A percentile compares a stretch with the other conserved stretches of the same genome.
phyloP scores from a whole-genome alignment of 2,888 invertebrate genomes.

The Silvanus unidentatus region DNA sequence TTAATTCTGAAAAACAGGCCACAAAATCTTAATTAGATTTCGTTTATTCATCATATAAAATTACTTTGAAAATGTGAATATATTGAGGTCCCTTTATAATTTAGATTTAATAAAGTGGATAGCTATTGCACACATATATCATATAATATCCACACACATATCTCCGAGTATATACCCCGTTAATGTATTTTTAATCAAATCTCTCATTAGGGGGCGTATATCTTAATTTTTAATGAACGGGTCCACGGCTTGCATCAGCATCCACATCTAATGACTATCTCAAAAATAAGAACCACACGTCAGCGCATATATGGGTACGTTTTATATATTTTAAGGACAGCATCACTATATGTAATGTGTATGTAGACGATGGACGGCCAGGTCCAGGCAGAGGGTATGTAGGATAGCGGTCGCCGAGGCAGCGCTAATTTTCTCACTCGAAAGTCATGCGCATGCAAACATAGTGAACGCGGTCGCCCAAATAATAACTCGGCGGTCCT shows the following conservation, averaged over 20 bases:
- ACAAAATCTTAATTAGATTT: no score
- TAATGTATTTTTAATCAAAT: conserved; percentile 49
- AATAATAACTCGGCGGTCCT: conserved; percentile 45
- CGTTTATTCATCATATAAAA: no score
- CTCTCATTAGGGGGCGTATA: conserved; percentile 44
- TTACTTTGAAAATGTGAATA: no score
- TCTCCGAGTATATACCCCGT: conserved; percentile 28
- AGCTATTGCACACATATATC: conserved; percentile 1
- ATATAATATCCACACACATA: no score
- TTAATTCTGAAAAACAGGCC: conserved; percentile 8
- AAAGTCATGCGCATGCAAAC: conserved; percentile 43
- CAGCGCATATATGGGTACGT: neutral
- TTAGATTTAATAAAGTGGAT: conserved; percentile 21
- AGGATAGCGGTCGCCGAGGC: conserved; percentile 7
- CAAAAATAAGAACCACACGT: neutral
- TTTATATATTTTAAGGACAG: no score
- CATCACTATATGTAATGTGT: no score
- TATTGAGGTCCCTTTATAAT: conserved; percentile 8
- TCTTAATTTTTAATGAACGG: conserved; percentile 47
- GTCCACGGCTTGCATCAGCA: conserved; percentile 18
- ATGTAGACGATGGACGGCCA: no score
- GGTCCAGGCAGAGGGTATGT: no score
- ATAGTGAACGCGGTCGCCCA: conserved; percentile 42
- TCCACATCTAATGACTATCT: conserved; percentile 19
- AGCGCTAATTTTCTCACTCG: conserved; percentile 39